phyloP scores from a whole-genome alignment of 2,888 invertebrate species.

The Thyatira batis region DNA sequence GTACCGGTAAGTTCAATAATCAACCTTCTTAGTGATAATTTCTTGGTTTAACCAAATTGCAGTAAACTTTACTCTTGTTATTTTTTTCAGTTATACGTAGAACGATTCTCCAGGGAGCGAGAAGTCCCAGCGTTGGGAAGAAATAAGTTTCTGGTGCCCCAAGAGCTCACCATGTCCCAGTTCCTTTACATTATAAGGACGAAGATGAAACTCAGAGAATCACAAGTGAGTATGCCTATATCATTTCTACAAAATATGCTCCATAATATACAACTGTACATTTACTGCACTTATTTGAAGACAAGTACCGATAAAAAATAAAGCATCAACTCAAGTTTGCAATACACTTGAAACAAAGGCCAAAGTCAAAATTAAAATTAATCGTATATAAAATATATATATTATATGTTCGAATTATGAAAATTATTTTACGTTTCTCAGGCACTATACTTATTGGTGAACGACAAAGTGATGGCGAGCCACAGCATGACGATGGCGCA shows the following conservation, averaged over 20 bases:
- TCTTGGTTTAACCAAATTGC: background rate
- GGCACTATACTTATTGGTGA: constrained; percentile 90
- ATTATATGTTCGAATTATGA: too few relatives aligned
- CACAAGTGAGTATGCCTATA: constrained; percentile 50
- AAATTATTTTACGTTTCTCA: too few relatives aligned
- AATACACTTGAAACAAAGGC: too few relatives aligned
- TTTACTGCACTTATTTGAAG: too few relatives aligned
- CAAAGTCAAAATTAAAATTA: too few relatives aligned
- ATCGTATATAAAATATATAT: too few relatives aligned
- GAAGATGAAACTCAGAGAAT: constrained; percentile 74
- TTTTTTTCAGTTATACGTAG: constrained; percentile 87
- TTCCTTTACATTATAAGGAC: constrained; percentile 88
- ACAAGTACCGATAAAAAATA: too few relatives aligned
- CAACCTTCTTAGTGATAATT: background rate
- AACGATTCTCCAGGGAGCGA: constrained; percentile 88
- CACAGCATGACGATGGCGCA: constrained; percentile 91
- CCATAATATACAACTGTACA: constrained; percentile 1
- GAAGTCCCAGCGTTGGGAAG: constrained; percentile 89
- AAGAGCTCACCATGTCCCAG: constrained; percentile 94
- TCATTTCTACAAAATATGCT: background rate
- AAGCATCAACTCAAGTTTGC: too few relatives aligned
- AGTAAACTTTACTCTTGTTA: background rate
- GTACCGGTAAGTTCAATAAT: constrained; percentile 85
- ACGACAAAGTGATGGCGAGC: constrained; percentile 89
- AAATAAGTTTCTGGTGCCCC: constrained; percentile 92